phyloP scores from a whole-genome alignment of 2,888 invertebrate genomes.

The Polietes domitor region DNA sequence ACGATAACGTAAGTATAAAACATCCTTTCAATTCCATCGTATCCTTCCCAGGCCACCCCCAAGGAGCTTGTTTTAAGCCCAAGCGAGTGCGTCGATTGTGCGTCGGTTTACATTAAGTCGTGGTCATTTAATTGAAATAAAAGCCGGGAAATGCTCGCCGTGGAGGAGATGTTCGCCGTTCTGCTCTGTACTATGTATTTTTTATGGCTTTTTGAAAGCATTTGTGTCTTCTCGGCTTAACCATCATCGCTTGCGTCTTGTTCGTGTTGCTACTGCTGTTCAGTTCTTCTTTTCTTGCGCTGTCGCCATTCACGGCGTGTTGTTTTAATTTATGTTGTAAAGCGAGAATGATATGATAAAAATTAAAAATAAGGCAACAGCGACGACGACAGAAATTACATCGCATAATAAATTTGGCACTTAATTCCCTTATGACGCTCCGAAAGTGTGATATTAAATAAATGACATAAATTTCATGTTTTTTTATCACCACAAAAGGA shows the following conservation, averaged over 20 bases:
- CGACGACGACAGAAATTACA: slow-evolving; percentile 43
- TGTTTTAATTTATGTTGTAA: slow-evolving; percentile 19
- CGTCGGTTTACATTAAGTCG: slow-evolving; percentile 42
- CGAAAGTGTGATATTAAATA: slow-evolving; percentile 28
- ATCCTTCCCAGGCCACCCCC: not conserved
- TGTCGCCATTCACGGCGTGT: slow-evolving; percentile 27
- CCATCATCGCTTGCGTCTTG: not conserved
- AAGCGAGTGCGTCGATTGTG: not conserved
- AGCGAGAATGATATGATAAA: slow-evolving; percentile 41
- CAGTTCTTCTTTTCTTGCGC: slow-evolving; percentile 9
- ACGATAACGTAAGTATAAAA: slow-evolving; percentile 84
- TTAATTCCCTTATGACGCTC: slow-evolving; percentile 47
- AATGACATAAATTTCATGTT: slow-evolving; percentile 34
- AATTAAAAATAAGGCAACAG: slow-evolving; percentile 41
- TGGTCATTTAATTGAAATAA: slow-evolving; percentile 45
- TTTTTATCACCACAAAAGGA: not conserved
- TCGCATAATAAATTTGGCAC: slow-evolving; percentile 52
- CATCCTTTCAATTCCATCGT: slow-evolving; percentile 1
- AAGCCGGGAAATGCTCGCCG: slow-evolving; percentile 15
- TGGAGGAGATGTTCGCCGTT: slow-evolving; percentile 1
- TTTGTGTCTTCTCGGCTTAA: slow-evolving; percentile 11
- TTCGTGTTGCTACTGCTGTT: not conserved
- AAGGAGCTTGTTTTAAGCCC: not conserved
- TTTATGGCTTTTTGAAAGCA: slow-evolving; percentile 43
- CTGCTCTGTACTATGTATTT: slow-evolving; percentile 25